Conservation (phyloP, 2,888 invertebrate genomes). For the Aplocera efformata region DNA sequence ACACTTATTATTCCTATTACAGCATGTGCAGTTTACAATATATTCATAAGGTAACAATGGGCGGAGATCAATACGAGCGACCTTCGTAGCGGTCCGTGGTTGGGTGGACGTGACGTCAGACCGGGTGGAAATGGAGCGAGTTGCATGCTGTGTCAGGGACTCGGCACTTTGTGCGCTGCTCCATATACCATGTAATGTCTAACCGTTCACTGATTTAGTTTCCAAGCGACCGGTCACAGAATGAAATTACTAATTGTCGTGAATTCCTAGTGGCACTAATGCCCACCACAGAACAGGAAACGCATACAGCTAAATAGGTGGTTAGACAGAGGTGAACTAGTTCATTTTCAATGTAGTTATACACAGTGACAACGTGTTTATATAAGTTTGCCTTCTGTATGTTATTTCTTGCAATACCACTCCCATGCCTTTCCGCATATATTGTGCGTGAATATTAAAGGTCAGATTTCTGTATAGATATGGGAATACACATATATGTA, state of each 20-base stretch:
- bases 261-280: conserved; percentile 32
- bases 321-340: conserved; percentile 41
- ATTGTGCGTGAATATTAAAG: conserved; percentile 26
- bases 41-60: conserved; percentile 43
- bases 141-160: conserved; percentile 61
- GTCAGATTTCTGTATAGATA: conserved; percentile 21
- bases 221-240: conserved; percentile 15
- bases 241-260: conserved; percentile 16
- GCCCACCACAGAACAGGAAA: conserved; percentile 40
- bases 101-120: conserved; percentile 66
- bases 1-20: conserved; percentile 8
- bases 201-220: conserved; percentile 15
- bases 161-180: conserved; percentile 27
- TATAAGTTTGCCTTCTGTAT: conserved; percentile 14
- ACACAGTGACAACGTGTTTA: conserved; percentile 29
- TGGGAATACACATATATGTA: no score
- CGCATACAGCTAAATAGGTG: conserved; percentile 34
- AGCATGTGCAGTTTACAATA: conserved; percentile 16
- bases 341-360: conserved; percentile 33
- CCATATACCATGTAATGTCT: conserved; percentile 14
- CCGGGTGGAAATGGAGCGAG: conserved; percentile 60
- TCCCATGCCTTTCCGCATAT: conserved; percentile 32
- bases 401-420: conserved; percentile 22
- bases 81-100: conserved; percentile 61
- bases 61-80: conserved; percentile 72